A percentile compares a stretch with the other conserved stretches of the same genome.
Evolutionary conservation across 2,113 vertebrate genomes (phyloP).

Genomic region (Tetraodon nigroviridis): DNA sequence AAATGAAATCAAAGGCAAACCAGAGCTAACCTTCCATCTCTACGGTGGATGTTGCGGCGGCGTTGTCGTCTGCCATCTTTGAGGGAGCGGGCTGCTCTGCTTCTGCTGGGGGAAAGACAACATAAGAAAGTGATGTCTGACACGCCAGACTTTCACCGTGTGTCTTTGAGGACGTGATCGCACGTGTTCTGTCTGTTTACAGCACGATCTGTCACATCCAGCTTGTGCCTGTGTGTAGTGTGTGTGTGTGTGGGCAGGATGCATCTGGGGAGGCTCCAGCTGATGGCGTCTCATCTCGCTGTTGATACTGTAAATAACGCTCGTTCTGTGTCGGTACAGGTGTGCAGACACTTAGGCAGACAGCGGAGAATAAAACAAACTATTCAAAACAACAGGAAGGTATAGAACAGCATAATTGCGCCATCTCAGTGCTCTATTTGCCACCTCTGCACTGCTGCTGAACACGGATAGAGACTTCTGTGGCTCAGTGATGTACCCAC

Average conservation of each 20-base stretch:
- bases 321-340: conserved; percentile 3
- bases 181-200: background rate
- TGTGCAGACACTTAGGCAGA: conserved; percentile 16
- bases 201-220: background rate
- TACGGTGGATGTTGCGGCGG: conserved; percentile 23
- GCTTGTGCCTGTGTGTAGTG: background rate
- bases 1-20: conserved; percentile 28
- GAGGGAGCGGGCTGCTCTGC: conserved; percentile 29
- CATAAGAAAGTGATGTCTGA: conserved; percentile 4
- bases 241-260: conserved; percentile 3
- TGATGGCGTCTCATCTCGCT: conserved; percentile 11
- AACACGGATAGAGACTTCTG: background rate
- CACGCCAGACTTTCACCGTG: background rate
- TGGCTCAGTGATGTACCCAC: conserved; percentile 19
- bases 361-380: conserved; percentile 1
- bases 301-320: background rate
- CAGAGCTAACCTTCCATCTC: conserved; percentile 60
- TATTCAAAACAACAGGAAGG: background rate
- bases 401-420: background rate
- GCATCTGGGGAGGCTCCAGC: conserved; percentile 4
- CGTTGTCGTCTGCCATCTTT: conserved; percentile 26
- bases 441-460: conserved; percentile 9
- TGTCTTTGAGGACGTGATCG: background rate
- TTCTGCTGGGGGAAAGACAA: conserved; percentile 26
- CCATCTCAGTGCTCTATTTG: conserved; percentile 8